Evolutionary conservation across 2,888 invertebrate genomes (phyloP), one percentile per base, ranked within the genome.

Genomic region (Dicyrtoma fusca): DNA sequence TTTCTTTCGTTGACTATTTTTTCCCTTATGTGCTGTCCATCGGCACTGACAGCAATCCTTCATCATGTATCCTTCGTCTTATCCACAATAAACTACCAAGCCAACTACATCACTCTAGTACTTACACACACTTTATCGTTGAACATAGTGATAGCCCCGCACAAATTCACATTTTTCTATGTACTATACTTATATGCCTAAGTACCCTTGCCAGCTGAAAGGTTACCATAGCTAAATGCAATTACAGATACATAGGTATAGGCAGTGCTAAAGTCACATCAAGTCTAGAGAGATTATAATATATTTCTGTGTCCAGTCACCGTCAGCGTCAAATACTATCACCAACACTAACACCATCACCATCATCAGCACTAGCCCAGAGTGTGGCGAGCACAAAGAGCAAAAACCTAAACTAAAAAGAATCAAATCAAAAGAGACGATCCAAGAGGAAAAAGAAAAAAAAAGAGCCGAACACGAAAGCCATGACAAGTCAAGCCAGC

Each of bases 41-140:
- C 53, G 34, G 25, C 65, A 65, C 25, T 65, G 65, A 65, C 65
- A 65, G 65, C 65, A 34, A 65, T 65, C 53, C 65, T 53, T 65
- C 65, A 65, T 65, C 65, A 45, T 61, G 44, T n/a, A 44, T 61
- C 42, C 42, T 61, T 42, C 61, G 44, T 55, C 61, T 61, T 42
- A 61, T 44, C 19, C 44, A 19, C 17, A 6, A 17, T 53, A 11
- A 14, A 17, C 19, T 19, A 61, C 61, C n/a, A 61, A 34, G 8
- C 42, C 42, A 61, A 34, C 53, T 11, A 55, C 17, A 57, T 11
- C 11, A 25, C 14, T 17, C 21, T 57, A 23, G 10, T 25, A 57
- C 26, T 25, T 57, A 57, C 10, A n/a, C 19, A 61, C 19, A 10
- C 53, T 53, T 34, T 55, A 55, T 55, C 55, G 55, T 55, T 55